Evolutionary conservation across 2,797 vertebrate species (phyloP).

Genomic region (Catostomus latipinnis): DNA sequence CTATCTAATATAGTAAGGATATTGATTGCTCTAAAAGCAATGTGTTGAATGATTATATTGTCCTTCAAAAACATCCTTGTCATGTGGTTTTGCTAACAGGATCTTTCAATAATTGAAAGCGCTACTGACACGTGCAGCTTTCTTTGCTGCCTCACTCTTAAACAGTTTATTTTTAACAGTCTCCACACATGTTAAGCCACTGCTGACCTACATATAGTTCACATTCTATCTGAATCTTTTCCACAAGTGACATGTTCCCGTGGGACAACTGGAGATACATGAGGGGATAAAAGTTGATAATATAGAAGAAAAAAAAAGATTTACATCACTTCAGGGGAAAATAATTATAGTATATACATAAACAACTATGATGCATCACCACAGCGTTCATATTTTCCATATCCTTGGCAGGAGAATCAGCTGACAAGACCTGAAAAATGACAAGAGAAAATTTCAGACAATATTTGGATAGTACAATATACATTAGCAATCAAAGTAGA

Average conservation of each 20-base stretch:
- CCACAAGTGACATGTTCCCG: neutral
- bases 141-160: neutral
- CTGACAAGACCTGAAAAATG: constrained; percentile 80
- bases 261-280: neutral
- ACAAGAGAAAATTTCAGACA: neutral
- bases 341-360: constrained; percentile 52
- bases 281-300: too few relatives aligned
- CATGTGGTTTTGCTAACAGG: neutral
- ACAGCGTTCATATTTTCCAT: constrained; percentile 41
- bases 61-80: neutral
- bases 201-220: neutral
- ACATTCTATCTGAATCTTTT: neutral
- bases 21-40: too few relatives aligned
- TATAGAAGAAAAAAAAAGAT: neutral
- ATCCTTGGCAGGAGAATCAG: constrained; percentile 63
- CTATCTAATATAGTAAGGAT: too few relatives aligned
- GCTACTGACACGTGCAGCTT: neutral
- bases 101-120: too few relatives aligned
- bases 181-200: neutral
- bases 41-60: too few relatives aligned
- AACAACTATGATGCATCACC: neutral
- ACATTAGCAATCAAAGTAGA: neutral
- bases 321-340: neutral
- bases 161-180: neutral
- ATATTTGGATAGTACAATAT: neutral